Conservation (phyloP, 2,888 invertebrate genomes). For the Pollenia griseotomentosa region DNA sequence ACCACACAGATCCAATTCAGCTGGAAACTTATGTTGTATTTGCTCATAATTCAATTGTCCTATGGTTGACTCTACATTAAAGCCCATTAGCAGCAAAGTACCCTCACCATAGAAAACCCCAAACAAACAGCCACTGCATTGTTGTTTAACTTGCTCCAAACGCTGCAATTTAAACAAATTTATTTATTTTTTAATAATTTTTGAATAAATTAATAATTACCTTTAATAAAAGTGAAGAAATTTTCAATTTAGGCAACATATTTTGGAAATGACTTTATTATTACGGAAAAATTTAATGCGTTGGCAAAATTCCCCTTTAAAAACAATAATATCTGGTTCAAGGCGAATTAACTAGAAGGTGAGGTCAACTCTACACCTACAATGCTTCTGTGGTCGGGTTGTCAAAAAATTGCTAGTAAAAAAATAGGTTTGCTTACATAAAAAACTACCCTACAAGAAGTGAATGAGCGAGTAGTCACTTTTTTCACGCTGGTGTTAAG, state of each 20-base stretch:
- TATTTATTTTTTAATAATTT: neutral
- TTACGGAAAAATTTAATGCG: conserved; percentile 57
- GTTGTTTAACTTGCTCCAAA: conserved; percentile 87
- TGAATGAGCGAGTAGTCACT: too few relatives aligned
- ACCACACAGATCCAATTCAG: conserved; percentile 91
- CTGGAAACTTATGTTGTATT: conserved; percentile 88
- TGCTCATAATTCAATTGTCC: conserved; percentile 85
- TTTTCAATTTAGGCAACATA: conserved; percentile 91
- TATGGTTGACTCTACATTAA: conserved; percentile 87
- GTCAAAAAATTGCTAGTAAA: too few relatives aligned
- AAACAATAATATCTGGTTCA: conserved; percentile 15
- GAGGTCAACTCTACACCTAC: too few relatives aligned
- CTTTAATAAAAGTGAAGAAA: conserved; percentile 89
- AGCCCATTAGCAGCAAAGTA: conserved; percentile 88
- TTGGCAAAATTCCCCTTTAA: conserved; percentile 62
- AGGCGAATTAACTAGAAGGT: too few relatives aligned
- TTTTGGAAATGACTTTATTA: conserved; percentile 51
- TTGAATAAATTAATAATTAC: conserved; percentile 84
- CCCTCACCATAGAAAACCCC: conserved; percentile 91
- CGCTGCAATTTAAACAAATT: conserved; percentile 85
- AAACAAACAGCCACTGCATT: conserved; percentile 89
- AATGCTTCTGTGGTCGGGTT: too few relatives aligned
- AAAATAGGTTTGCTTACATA: too few relatives aligned
- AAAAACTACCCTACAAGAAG: too few relatives aligned
- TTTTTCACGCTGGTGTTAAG: too few relatives aligned